phyloP scores from a whole-genome alignment of 2,888 invertebrate species.

The Ditylenchus weischeri region DNA sequence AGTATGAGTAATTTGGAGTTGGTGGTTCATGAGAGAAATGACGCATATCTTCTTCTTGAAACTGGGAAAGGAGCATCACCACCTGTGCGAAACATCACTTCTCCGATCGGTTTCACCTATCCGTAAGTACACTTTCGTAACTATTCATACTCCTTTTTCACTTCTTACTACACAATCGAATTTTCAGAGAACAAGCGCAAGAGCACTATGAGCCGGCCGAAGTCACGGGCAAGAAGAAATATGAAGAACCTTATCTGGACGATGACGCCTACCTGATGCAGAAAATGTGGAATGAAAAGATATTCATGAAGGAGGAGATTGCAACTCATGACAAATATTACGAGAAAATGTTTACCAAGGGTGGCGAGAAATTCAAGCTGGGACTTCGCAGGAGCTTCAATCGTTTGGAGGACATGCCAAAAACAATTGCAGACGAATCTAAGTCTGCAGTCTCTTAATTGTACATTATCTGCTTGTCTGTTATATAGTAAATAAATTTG shows the following conservation, averaged over 20 bases:
- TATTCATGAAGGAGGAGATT: slow-evolving; percentile 28
- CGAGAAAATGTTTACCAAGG: not conserved
- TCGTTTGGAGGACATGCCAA: slow-evolving; percentile 33
- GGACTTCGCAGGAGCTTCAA: slow-evolving; percentile 28
- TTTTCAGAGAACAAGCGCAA: slow-evolving; percentile 43
- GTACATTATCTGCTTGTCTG: too few species aligned
- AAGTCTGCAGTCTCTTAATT: slow-evolving; percentile 3
- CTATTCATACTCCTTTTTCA: not conserved
- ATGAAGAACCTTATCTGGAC: slow-evolving; percentile 55
- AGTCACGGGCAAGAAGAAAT: slow-evolving; percentile 44
- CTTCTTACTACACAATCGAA: not conserved
- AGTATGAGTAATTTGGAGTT: slow-evolving; percentile 89
- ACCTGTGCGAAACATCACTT: slow-evolving; percentile 48
- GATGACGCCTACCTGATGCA: slow-evolving; percentile 57
- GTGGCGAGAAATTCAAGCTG: slow-evolving; percentile 16
- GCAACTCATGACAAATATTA: slow-evolving; percentile 26
- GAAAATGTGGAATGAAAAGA: slow-evolving; percentile 30
- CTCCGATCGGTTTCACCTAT: slow-evolving; percentile 55
- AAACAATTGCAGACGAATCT: slow-evolving; percentile 19
- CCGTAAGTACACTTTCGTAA: slow-evolving; percentile 31
- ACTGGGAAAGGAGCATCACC: slow-evolving; percentile 71
- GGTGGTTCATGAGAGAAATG: slow-evolving; percentile 85
- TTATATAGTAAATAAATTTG: too few species aligned
- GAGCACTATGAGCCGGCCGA: slow-evolving; percentile 46
- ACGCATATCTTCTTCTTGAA: slow-evolving; percentile 82